Evolutionary conservation across 2,888 invertebrate genomes (phyloP).

Genomic region (Meloe dianella): DNA sequence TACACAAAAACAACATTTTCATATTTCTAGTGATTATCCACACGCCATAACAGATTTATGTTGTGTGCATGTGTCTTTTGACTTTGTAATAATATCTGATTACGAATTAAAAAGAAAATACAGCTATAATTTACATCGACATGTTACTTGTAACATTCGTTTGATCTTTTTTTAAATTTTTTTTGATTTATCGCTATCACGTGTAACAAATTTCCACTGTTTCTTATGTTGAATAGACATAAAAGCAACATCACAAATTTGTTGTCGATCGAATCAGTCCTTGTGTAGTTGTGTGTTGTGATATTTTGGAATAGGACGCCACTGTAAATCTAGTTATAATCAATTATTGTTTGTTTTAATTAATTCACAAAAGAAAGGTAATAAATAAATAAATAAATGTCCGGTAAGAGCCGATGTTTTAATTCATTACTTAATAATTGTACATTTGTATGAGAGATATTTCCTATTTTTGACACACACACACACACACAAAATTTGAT

Average conservation of each 20-base stretch:
- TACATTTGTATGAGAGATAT: background rate
- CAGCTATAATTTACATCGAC: background rate
- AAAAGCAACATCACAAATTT: background rate
- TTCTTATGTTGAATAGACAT: background rate
- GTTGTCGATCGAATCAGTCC: too few species aligned
- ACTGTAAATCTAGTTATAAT: background rate
- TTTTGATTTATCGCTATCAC: slow-evolving; percentile 2
- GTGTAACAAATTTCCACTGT: background rate
- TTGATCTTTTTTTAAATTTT: background rate
- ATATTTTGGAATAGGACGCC: too few species aligned
- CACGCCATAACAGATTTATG: background rate
- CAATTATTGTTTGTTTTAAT: slow-evolving; percentile 3
- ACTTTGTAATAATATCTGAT: background rate
- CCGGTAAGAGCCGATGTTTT: background rate
- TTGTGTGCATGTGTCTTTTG: background rate
- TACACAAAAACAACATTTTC: background rate
- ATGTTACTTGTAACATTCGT: background rate
- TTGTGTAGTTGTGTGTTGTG: too few species aligned
- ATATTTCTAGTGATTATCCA: background rate
- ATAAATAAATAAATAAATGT: background rate
- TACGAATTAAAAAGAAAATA: background rate
- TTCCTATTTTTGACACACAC: too few species aligned
- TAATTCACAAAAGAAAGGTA: background rate
- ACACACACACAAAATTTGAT: background rate
- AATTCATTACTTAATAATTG: slow-evolving; percentile 1